Percentiles rank a stretch among this genome's conserved stretches.
Evolutionary conservation across 1,140 invertebrate genomes (phyloP).

Genomic region (Heliconius eleuchia): DNA sequence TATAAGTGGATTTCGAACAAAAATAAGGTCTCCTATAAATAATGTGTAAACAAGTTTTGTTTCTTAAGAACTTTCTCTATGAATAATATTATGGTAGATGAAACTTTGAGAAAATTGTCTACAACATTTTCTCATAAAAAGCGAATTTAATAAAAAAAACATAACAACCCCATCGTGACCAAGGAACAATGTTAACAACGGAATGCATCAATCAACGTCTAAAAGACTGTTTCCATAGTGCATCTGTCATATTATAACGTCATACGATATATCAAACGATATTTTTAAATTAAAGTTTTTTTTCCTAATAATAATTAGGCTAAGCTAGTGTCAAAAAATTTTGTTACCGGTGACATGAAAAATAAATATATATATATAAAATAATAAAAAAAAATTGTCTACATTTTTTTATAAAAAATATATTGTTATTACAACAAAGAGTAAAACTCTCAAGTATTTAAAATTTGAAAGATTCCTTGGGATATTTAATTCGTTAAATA

Average conservation of each 20-base stretch:
- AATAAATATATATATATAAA: too few relatives aligned
- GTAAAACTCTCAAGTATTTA: too few relatives aligned
- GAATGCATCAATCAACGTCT: constrained; percentile 42
- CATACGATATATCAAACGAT: not conserved
- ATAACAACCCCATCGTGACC: constrained; percentile 43
- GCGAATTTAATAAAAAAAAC: constrained; percentile 33
- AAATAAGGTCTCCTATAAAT: constrained; percentile 23
- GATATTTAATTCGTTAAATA: too few relatives aligned
- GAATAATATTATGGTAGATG: constrained; percentile 40
- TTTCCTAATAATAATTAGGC: too few relatives aligned
- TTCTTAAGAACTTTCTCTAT: constrained; percentile 40
- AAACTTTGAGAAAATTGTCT: constrained; percentile 39
- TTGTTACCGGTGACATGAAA: too few relatives aligned
- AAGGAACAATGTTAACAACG: constrained; percentile 41
- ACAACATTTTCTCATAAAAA: constrained; percentile 40
- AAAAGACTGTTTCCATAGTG: constrained; percentile 16
- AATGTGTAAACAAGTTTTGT: constrained; percentile 38
- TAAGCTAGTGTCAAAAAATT: too few relatives aligned
- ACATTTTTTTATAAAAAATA: too few relatives aligned
- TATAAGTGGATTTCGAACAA: constrained; percentile 30
- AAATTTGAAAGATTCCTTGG: too few relatives aligned
- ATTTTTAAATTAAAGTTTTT: too few relatives aligned
- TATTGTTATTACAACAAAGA: too few relatives aligned
- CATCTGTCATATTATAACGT: not conserved
- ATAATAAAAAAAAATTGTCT: too few relatives aligned